Evolutionary conservation across 2,113 vertebrate genomes (phyloP), one percentile per base, ranked within the genome.

Genomic region (Scytalopus superciliaris): DNA sequence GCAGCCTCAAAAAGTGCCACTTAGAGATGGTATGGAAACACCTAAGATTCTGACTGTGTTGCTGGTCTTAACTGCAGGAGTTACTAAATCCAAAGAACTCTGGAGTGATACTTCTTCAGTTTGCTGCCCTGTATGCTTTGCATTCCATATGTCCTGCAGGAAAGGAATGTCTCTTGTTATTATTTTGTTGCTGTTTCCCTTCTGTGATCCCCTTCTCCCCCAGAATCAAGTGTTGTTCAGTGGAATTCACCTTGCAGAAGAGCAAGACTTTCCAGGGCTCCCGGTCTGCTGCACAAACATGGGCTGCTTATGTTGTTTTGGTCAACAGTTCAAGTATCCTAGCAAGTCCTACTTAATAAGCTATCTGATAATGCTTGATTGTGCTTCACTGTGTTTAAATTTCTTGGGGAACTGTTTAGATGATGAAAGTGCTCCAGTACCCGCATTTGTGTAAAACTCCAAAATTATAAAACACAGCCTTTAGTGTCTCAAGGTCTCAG

Each of bases 371-470:
- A 96, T 44, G 56, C 83, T 94, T 93, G 93, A 81, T 93, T 92
- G 88, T 90, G 85, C 92, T 96, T 95, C 53, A 84, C 64, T 89
- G 31, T 96, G 93, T 96, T 96, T 96, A 94, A 95, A 86, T 89
- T 78, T 93, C 75, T 31, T 7, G 13, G 87, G 90, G 47, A 88
- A 87, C 68, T 94, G 90, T 96, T 96, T 96, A 96, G 85, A 96
- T 92, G 91, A 89, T 4, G 8, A 52, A 93, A 96, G 85, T 93
- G 68, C 79, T 96, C 19, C 56, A 55, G 44, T 93, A 64, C 44
- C 60, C 4, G 3, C 76, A 80, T 92, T 89, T 94, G 90, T 96
- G 73, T 94, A 95, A 88, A 96, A 68, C 73, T 92, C 88, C 40
- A 56, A 35, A 94, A 90, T 81, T 86, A 52, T 85, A 79, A 90